Base-by-base conservation (phyloP, 2,797 vertebrate species). In the Vireo griseus region DNA sequence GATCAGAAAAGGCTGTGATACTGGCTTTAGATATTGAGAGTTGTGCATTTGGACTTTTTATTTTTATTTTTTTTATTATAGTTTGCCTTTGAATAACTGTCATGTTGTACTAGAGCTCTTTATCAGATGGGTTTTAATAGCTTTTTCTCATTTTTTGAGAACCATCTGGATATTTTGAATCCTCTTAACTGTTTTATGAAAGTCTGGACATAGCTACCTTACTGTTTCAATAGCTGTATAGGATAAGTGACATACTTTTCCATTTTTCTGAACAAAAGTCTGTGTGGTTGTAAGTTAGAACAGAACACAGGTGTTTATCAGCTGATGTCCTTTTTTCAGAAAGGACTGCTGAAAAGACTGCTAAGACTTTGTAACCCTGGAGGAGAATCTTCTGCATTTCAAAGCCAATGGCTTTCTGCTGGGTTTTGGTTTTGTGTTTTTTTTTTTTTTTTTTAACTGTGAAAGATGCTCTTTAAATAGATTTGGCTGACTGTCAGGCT, bases 401-500 rank as follows among this genome's bases (percentile, higher is more conserved):
- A 68, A 88, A 92, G 44, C 84, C n/a, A 42, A 5, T 84, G 50
- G 18, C 42, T 89, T 87, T 86, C 42, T 87, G 20, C 25, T 78
- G 25, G 16, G 14, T 86, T 86, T 61, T 35, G 17, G 5, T 24
- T 48, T 29, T 42, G 33, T 24, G 31, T 14, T 40, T 6, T 51
- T 61, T 31, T 62, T 51, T 61, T 31, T 62, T 39, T 37, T 58
- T 68, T 2, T 75, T 6, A 26, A n/a, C 75, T 90, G 69, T 39
- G 78, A 85, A 76, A 83, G 47, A 74, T 94, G 47, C 10, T 88
- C 94, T 93, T 94, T 65, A 96, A 94, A 96, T 95, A 95, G 93
- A 86, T 86, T 82, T 94, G 92, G 65, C 86, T 96, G 93, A 91
- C 94, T 93, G 91, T 94, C 94, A 95, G 85, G 85, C 87, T 88